Percentiles rank a stretch among this genome's conserved stretches.
phyloP scores from a whole-genome alignment of 2,888 invertebrate genomes.

The Zaprionus bogoriensis region DNA sequence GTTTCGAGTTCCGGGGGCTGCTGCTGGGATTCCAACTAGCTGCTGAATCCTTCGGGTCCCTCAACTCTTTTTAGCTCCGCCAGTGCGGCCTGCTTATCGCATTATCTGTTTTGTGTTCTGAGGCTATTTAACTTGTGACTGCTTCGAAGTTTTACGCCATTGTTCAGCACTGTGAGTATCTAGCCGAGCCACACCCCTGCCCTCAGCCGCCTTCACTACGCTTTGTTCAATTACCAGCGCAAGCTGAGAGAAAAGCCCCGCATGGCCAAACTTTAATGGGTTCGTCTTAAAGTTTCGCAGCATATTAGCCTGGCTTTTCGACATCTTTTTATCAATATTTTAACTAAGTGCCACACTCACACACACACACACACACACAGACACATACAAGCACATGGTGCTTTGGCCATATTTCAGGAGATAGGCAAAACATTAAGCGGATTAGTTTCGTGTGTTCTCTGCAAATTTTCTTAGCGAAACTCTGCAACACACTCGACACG shows the following conservation, averaged over 20 bases:
- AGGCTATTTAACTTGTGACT: constrained; percentile 57
- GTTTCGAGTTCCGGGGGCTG: constrained; percentile 1
- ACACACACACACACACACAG: constrained; percentile 4
- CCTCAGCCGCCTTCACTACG: too few relatives aligned
- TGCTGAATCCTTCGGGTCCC: too few relatives aligned
- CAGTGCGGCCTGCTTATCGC: constrained; percentile 51
- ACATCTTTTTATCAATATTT: constrained; percentile 37
- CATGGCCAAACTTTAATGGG: constrained; percentile 30
- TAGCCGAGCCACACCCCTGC: not conserved
- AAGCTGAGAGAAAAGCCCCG: too few relatives aligned
- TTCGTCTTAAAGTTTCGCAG: constrained; percentile 22
- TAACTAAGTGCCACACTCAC: constrained; percentile 34
- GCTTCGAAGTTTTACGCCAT: constrained; percentile 34
- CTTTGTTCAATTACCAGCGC: constrained; percentile 16
- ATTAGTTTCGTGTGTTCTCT: constrained; percentile 57
- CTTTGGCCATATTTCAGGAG: constrained; percentile 55
- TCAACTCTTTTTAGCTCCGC: constrained; percentile 8
- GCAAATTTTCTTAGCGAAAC: constrained; percentile 13
- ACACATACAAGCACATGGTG: constrained; percentile 18
- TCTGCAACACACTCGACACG: not conserved
- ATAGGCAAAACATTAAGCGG: constrained; percentile 76
- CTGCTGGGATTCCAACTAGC: too few relatives aligned
- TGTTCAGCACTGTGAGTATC: constrained; percentile 23
- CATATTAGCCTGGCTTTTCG: constrained; percentile 25
- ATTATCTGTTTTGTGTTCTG: constrained; percentile 49